These are phyloP conservation scores for Protonibea diacanthus DNA, from an alignment of 2,797 vertebrate genomes.

Conservation along the genomic window DNA sequence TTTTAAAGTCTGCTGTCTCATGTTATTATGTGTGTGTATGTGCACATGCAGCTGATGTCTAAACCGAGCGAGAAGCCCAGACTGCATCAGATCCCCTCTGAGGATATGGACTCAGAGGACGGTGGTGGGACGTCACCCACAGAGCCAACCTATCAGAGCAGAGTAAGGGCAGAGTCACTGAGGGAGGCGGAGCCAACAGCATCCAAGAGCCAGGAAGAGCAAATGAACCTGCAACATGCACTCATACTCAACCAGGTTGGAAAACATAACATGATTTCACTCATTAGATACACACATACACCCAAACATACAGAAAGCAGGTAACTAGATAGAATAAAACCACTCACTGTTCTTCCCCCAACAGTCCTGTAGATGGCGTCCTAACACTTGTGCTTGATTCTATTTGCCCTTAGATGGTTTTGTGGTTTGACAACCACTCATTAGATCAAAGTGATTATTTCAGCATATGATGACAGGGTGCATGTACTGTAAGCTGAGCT, in stretches of 20 bases:
- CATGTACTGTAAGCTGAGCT: conserved; percentile 12
- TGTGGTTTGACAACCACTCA: conserved; percentile 40
- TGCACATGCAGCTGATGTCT: conserved; percentile 82
- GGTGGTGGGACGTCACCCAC: conserved; percentile 69
- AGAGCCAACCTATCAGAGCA: conserved; percentile 75
- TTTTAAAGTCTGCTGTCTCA: not conserved
- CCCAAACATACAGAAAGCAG: not conserved
- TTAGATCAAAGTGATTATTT: conserved; percentile 30
- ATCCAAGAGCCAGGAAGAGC: conserved; percentile 81
- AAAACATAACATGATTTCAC: not conserved
- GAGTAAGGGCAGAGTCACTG: conserved; percentile 74
- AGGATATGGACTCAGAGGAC: conserved; percentile 93
- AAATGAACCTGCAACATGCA: conserved; percentile 84
- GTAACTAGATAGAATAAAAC: not conserved
- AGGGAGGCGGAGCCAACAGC: conserved; percentile 76
- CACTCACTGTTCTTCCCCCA: conserved; percentile 6
- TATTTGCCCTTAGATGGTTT: not conserved
- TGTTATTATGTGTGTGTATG: not conserved
- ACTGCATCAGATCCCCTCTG: conserved; percentile 93
- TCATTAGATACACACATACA: not conserved
- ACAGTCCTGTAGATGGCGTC: conserved; percentile 70
- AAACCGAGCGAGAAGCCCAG: conserved; percentile 94
- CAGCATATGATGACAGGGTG: conserved; percentile 30
- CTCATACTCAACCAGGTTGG: conserved; percentile 86
- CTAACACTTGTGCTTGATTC: conserved; percentile 18